Evolutionary conservation across 1,140 invertebrate genomes (phyloP).

Genomic region (Diorhabda sublineata): DNA sequence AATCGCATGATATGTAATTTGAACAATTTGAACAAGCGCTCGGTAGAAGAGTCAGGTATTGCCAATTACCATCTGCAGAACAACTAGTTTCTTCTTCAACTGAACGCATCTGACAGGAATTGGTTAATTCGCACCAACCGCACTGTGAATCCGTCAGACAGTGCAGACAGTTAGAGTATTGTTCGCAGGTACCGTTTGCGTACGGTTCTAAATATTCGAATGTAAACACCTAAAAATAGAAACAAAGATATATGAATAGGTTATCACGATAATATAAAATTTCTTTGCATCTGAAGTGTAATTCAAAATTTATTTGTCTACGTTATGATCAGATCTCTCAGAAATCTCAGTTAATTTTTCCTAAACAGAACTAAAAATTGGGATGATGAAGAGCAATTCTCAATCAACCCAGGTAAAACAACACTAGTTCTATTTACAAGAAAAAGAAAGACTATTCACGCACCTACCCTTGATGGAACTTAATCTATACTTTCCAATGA

Average conservation of each 20-base stretch:
- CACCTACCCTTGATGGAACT: too few relatives aligned
- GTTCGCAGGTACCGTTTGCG: constrained; percentile 68
- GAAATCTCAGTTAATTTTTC: too few relatives aligned
- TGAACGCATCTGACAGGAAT: constrained; percentile 59
- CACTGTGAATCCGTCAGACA: constrained; percentile 86
- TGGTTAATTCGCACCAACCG: constrained; percentile 80
- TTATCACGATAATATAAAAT: constrained; percentile 8
- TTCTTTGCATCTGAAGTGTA: too few relatives aligned
- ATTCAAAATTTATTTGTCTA: too few relatives aligned
- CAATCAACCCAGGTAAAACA: too few relatives aligned
- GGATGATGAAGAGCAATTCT: too few relatives aligned
- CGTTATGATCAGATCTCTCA: too few relatives aligned
- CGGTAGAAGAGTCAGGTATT: constrained; percentile 75
- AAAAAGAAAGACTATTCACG: too few relatives aligned
- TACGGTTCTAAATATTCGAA: constrained; percentile 88
- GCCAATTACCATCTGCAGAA: constrained; percentile 58
- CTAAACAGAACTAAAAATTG: too few relatives aligned
- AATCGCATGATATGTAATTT: constrained; percentile 81
- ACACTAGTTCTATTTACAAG: too few relatives aligned
- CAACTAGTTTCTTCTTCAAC: constrained; percentile 63
- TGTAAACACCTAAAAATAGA: constrained; percentile 62
- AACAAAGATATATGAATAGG: constrained; percentile 18
- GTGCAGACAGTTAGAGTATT: constrained; percentile 78
- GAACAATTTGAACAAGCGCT: constrained; percentile 80
- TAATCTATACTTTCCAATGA: too few relatives aligned